These are phyloP conservation scores for Heliconius eleuchia DNA, from an alignment of 1,140 invertebrate genomes.

Conservation along the genomic window DNA sequence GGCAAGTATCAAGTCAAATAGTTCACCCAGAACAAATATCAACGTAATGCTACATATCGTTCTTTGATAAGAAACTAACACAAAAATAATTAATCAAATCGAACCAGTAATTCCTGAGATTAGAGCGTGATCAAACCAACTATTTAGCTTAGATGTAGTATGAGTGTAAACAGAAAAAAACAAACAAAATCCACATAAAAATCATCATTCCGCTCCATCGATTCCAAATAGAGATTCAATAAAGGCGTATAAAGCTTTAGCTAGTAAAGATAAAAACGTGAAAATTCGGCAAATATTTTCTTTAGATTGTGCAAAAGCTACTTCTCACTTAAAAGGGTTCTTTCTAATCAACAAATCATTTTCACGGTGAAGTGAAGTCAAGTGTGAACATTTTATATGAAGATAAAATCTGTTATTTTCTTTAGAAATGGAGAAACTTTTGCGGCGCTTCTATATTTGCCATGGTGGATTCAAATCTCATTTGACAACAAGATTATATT, in stretches of 20 bases:
- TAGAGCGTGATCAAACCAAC: too few relatives aligned
- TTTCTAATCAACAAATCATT: constrained; percentile 3
- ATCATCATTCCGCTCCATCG: neutral
- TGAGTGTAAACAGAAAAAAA: neutral
- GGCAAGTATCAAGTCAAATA: too few relatives aligned
- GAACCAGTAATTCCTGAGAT: too few relatives aligned
- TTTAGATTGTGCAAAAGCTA: neutral
- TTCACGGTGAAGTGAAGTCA: neutral
- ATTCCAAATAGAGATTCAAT: neutral
- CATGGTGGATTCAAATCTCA: too few relatives aligned
- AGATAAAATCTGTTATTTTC: neutral
- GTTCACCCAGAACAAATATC: too few relatives aligned
- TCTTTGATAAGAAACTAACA: too few relatives aligned
- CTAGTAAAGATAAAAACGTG: constrained; percentile 10
- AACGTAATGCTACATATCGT: too few relatives aligned
- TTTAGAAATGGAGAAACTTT: neutral
- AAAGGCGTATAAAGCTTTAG: neutral
- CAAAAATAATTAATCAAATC: too few relatives aligned
- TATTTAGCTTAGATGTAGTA: too few relatives aligned
- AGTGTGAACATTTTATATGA: neutral
- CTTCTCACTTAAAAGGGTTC: constrained; percentile 1
- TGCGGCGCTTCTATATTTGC: neutral
- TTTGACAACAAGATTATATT: too few relatives aligned
- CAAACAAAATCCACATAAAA: neutral
- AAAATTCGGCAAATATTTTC: constrained; percentile 9